These are phyloP conservation scores for Crocuta crocuta DNA, from an alignment of 2,113 vertebrate species.

Conservation along the genomic window DNA sequence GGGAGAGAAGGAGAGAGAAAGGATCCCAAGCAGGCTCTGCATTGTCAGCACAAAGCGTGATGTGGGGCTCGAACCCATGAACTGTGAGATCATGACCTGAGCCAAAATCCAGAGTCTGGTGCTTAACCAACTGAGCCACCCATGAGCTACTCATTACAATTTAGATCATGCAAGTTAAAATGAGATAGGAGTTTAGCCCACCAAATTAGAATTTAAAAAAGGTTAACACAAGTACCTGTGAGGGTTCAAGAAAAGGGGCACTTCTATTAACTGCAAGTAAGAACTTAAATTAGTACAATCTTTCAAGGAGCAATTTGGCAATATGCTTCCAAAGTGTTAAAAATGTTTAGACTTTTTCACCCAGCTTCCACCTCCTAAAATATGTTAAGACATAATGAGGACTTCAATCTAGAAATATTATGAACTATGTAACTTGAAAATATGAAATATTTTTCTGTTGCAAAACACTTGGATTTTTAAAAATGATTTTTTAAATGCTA, in stretches of 20 bases:
- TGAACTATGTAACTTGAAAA: conserved; percentile 16
- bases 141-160: too few relatives aligned
- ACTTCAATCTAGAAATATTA: not conserved
- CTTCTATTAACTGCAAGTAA: not conserved
- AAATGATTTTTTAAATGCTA: not conserved
- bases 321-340: not conserved
- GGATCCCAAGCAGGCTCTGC: too few relatives aligned
- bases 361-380: not conserved
- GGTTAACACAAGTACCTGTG: not conserved
- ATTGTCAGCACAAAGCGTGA: too few relatives aligned
- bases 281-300: not conserved
- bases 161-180: conserved; percentile 1
- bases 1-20: too few relatives aligned
- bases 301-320: not conserved
- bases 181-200: not conserved
- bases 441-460: not conserved
- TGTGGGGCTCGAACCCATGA: too few relatives aligned
- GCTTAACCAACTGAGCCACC: too few relatives aligned
- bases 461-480: conserved; percentile 24
- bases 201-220: not conserved
- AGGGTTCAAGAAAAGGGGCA: not conserved
- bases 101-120: too few relatives aligned
- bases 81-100: too few relatives aligned
- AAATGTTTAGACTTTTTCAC: not conserved
- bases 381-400: not conserved